phyloP scores from a whole-genome alignment of 2,888 invertebrate genomes.

The Selenia dentaria region DNA sequence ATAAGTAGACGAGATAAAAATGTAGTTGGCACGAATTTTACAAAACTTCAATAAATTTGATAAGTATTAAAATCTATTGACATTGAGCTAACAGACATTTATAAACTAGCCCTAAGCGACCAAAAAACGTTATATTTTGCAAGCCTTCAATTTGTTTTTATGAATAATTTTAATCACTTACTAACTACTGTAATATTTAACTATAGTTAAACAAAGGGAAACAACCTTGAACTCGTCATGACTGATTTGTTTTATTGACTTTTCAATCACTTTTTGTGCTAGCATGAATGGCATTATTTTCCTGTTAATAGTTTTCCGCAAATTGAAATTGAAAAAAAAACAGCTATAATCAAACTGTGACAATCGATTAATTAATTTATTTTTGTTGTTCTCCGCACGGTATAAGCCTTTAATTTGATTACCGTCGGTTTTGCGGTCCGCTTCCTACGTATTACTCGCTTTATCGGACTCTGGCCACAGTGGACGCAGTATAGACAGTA shows the following conservation, averaged over 20 bases:
- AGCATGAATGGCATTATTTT: constrained; percentile 6
- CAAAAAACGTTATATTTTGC: too few species aligned
- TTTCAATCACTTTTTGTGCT: constrained; percentile 1
- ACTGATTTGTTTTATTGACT: background rate
- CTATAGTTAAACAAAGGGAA: too few species aligned
- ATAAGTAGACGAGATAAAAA: too few species aligned
- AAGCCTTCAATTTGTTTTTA: too few species aligned
- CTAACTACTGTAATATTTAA: too few species aligned
- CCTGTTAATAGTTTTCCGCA: constrained; percentile 13
- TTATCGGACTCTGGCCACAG: constrained; percentile 13
- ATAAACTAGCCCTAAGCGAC: too few species aligned
- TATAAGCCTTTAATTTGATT: constrained; percentile 36
- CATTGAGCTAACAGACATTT: too few species aligned
- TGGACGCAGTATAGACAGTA: constrained; percentile 4
- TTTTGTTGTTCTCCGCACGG: constrained; percentile 25
- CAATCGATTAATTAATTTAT: constrained; percentile 27
- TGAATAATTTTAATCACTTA: too few species aligned
- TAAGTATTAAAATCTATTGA: too few species aligned
- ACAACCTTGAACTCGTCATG: too few species aligned
- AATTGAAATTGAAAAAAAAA: constrained; percentile 20
- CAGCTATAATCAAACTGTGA: constrained; percentile 15
- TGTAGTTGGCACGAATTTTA: too few species aligned
- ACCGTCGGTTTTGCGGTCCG: constrained; percentile 31
- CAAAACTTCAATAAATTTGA: too few species aligned
- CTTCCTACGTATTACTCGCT: constrained; percentile 24